Evolutionary conservation across 64 coral and sea anemone species (phyloP).

Genomic region (Stylophora pistillata): DNA sequence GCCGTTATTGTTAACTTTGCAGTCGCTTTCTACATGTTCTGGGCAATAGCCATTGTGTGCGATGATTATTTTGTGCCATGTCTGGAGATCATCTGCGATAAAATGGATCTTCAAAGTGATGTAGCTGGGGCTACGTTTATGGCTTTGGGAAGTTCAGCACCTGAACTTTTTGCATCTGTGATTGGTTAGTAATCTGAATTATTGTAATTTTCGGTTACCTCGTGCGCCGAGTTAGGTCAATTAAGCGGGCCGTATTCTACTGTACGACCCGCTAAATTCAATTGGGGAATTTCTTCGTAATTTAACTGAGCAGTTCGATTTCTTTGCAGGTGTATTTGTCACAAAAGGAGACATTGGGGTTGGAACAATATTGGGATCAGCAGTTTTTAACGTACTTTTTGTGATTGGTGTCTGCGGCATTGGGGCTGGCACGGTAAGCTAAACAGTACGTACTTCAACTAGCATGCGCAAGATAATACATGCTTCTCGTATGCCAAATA

Average conservation of each 20-base stretch:
- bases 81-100: constrained; percentile 93
- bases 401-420: constrained; percentile 96
- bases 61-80: constrained; percentile 99
- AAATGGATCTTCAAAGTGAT: constrained; percentile 81
- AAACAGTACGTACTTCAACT: neutral
- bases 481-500: too few relatives aligned
- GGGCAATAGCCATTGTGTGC: constrained; percentile 96
- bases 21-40: constrained; percentile 96
- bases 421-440: constrained; percentile 86
- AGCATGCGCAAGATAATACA: too few relatives aligned
- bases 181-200: constrained; percentile 68
- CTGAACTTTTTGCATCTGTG: constrained; percentile 93
- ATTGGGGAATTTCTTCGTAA: neutral
- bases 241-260: too few relatives aligned
- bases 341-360: constrained; percentile 97
- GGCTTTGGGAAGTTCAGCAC: constrained; percentile 95
- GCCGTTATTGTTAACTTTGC: constrained; percentile 80
- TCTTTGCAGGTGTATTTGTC: constrained; percentile 84
- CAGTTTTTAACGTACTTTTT: constrained; percentile 90
- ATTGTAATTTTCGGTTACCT: too few relatives aligned
- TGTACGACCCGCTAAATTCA: too few relatives aligned
- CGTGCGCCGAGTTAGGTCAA: too few relatives aligned
- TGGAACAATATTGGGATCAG: constrained; percentile 95
- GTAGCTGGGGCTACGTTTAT: constrained; percentile 99
- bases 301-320: neutral